Evolutionary conservation across 1,140 invertebrate species (phyloP).

Genomic region (Trichoplusia ni): DNA sequence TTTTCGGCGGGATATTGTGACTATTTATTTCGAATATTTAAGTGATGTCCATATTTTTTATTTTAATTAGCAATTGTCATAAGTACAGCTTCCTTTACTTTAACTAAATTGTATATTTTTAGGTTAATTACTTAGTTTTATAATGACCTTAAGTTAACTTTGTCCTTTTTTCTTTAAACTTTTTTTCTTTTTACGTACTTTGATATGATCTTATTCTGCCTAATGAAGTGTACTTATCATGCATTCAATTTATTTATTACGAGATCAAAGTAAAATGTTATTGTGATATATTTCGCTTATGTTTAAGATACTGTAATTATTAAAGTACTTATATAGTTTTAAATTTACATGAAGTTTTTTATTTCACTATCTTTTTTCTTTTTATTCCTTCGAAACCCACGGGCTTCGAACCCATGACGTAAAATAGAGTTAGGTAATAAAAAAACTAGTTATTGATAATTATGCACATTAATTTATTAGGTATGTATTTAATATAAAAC

Average conservation of each 20-base stretch:
- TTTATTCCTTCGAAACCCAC: no score
- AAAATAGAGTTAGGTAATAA: background rate
- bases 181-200: no score
- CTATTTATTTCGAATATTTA: slow-evolving; percentile 16
- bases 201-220: background rate
- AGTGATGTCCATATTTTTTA: slow-evolving; percentile 21
- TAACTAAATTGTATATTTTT: slow-evolving; percentile 8
- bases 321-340: slow-evolving; percentile 12
- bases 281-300: slow-evolving; percentile 31
- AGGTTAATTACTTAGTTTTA: background rate
- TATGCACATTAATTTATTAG: slow-evolving; percentile 74
- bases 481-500: slow-evolving; percentile 67
- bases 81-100: slow-evolving; percentile 10
- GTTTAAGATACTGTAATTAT: slow-evolving; percentile 23
- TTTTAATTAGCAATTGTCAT: slow-evolving; percentile 7
- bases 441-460: slow-evolving; percentile 43
- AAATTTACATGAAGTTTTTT: background rate
- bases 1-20: slow-evolving; percentile 15
- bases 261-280: slow-evolving; percentile 22
- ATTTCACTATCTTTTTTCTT: no score
- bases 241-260: slow-evolving; percentile 16
- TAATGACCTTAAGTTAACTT: background rate
- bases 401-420: no score
- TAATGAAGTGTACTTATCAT: background rate
- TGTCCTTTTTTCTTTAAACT: background rate